Base-by-base conservation (phyloP, 2,797 vertebrate genomes). In the Parambassis ranga region DNA sequence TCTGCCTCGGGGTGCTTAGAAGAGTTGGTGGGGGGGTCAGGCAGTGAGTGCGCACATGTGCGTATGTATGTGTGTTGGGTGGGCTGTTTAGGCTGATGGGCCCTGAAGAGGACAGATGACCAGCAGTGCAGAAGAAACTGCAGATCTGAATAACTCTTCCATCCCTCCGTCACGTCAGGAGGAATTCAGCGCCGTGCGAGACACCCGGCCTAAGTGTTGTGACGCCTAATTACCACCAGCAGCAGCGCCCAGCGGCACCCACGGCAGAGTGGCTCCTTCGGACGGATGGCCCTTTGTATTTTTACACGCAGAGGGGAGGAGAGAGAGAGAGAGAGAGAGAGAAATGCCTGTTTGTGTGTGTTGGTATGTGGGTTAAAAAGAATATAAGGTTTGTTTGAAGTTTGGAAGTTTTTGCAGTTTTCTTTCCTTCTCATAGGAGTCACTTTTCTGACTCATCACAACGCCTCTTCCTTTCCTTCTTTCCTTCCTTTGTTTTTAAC, bases 201-300 rank as follows among this genome's bases (percentile, higher is more conserved):
- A 87, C 86, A 69, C 73, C 65, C 77, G 66, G 81, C 71, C 78
- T 86, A 88, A 91, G 89, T 88, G 89, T 88, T 89, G 81, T 89
- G 85, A 91, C 84, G 86, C 89, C 86, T 90, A 90, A 89, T 90
- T 90, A 91, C 89, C 89, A 87, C 76, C 83, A 87, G 79, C 87
- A 85, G 69, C 36, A 42, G 53, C 67, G 64, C 60, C 78, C 79
- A 7, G 67, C 70, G 65, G 77, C 85, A 80, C 82, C 82, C 70
- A 27, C 35, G 31, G 83, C 75, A 65, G 66, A 70, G 50, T 32
- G n/a, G 56, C 72, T 82, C 57, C 65, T 56, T 79, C 55, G 62
- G 78, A 88, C 43, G 62, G 80, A 84, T 74, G 47, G 77, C 72
- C 75, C 80, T 89, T 90, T 89, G 85, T 89, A 86, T 83, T 83